Evolutionary conservation across 2,888 invertebrate species (phyloP), one percentile per base, ranked within the genome.

Genomic region (Ephialtes manifestator): DNA sequence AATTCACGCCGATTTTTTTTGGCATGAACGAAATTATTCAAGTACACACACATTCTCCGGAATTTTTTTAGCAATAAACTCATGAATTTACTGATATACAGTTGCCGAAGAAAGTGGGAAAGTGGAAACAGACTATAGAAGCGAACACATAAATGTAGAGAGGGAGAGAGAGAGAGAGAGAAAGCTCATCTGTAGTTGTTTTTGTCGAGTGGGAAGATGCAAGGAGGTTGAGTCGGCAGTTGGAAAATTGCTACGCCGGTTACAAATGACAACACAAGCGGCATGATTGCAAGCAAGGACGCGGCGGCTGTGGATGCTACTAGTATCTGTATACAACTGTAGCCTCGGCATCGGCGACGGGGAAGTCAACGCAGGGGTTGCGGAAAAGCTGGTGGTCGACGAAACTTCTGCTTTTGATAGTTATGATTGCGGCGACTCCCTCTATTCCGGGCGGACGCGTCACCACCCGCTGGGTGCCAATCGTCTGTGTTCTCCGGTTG

Each of bases 241-340:
- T 83, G 83, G 86, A 89, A 90, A 89, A 90, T 90, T 88, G 89
- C 90, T 86, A 84, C 88, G 76, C 88, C 72, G 85, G 87, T 89
- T 88, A 90, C 90, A 90, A 91, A 91, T 89, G 90, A 88, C 90
- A 90, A 90, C 90, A 92, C 91, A 91, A 92, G 90, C 89, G 88
- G 84, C 87, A 90, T 90, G 90, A 91, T 91, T 90, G 91, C 89
- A 71, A 74, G 76, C 48, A 63, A 77, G 77, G 48, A 46, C 24
- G 65, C 20, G 20, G 55, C 53, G 67, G 55, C 28, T 39, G 8
- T 18, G 48, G 60, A 35, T 18, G 46, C 35, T 53, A 43, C 53
- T 20, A 10, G 39, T 39, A 53, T 63, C 58, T 78, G 55, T 58
- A 63, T 48, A 39, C 46, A 74, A 72, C 60, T 20, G 51, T 7